Conservation (phyloP, 1,140 invertebrate species). For the Colletes latitarsis region DNA sequence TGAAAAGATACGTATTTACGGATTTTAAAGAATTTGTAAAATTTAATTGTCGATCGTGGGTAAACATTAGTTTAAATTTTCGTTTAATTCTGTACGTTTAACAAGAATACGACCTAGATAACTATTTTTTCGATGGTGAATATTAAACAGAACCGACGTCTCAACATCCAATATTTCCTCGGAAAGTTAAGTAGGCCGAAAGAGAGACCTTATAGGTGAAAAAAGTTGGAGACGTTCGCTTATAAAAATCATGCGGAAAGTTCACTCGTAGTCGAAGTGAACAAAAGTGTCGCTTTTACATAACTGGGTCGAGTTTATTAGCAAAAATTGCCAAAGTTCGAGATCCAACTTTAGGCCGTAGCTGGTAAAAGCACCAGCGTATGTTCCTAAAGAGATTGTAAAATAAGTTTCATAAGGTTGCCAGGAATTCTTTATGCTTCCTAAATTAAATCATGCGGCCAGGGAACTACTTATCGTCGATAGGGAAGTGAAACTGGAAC, state of each 20-base stretch:
- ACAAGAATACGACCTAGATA: too few species aligned
- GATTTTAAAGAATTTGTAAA: too few species aligned
- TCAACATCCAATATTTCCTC: conserved; percentile 29
- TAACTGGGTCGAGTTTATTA: conserved; percentile 54
- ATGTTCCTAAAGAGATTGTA: conserved; percentile 39
- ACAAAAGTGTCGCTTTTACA: conserved; percentile 29
- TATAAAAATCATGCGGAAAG: conserved; percentile 53
- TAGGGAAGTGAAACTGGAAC: conserved; percentile 11
- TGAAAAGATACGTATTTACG: too few species aligned
- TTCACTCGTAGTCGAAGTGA: conserved; percentile 32
- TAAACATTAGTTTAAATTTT: too few species aligned
- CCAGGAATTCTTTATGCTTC: conserved; percentile 10
- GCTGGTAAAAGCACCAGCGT: background rate
- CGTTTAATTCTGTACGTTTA: too few species aligned
- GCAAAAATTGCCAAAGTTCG: conserved; percentile 44
- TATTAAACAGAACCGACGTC: background rate
- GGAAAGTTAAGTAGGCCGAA: conserved; percentile 38
- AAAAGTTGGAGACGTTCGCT: conserved; percentile 29
- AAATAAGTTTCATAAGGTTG: conserved; percentile 26
- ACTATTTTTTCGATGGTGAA: conserved; percentile 9
- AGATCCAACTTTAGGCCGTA: conserved; percentile 13
- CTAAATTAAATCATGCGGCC: conserved; percentile 29
- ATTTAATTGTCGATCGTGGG: too few species aligned
- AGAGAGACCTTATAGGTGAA: conserved; percentile 9
- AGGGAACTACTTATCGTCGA: conserved; percentile 16